Base-by-base conservation (phyloP, 2,113 vertebrate genomes). In the Macrotus californicus region DNA sequence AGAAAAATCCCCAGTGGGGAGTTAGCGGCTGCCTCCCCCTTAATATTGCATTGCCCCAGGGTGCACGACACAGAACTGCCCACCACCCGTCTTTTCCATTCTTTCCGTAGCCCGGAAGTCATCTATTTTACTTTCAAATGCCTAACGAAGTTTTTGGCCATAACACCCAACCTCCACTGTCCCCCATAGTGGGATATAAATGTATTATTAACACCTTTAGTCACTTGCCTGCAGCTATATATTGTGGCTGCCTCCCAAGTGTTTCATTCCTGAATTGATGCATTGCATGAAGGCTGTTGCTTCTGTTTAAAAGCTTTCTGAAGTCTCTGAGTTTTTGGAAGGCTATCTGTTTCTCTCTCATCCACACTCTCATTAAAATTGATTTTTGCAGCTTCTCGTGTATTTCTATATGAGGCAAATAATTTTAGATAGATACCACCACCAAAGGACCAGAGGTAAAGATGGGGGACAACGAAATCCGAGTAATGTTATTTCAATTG, bases 401-500 rank as follows among this genome's bases (percentile, higher is more conserved):
- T 89, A 93, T 97, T 96, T 96, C 75, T 94, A 34, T 79, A 87
- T 13, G 50, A 91, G 13, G 73, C 59, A 91, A 52, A 90, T n/a
- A 88, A 91, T 87, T 72, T 85, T 87, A 96, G 89, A 81, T 54
- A 94, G 76, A 82, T 75, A 88, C 87, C 83, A 86, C 70, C 83
- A 46, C 91, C 36, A 82, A 79, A 94, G 34, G 56, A 95, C 15
- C 41, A 86, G 88, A 94, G 64, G 82, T 95, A 94, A 67, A 82
- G 46, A 89, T 21, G 46, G 43, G 26, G 29, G 54, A 97, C 80
- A 95, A 67, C 34, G 61, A 91, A 94, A 95, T 92, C 67, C 91
- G 41, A 96, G 70, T 67, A 93, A 89, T 95, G 87, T 95, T 87
- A 89, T 96, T 97, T 94, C 96, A 97, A 96, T 97, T 97, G 94